Evolutionary conservation across 2,797 vertebrate species (phyloP).

Genomic region (Knipowitschia caucasica): DNA sequence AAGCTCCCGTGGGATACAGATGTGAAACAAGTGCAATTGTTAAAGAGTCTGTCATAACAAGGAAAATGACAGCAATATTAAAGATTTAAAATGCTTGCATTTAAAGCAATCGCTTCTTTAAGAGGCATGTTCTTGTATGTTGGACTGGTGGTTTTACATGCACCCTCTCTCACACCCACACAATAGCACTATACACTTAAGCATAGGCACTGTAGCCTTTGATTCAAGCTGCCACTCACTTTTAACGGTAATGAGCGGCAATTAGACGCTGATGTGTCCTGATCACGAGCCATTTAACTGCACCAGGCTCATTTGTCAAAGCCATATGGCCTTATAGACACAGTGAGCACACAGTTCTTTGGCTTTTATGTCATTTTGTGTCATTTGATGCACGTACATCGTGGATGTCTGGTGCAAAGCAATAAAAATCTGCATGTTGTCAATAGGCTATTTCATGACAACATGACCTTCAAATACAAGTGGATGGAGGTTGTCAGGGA

Average conservation of each 20-base stretch:
- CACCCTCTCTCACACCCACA: slow-evolving; percentile 1
- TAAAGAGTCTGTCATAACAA: no score
- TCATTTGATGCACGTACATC: slow-evolving; percentile 21
- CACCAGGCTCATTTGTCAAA: slow-evolving; percentile 68
- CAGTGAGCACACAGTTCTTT: slow-evolving; percentile 34
- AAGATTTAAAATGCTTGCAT: no score
- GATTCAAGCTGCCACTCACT: slow-evolving; percentile 68
- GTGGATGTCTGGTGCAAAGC: slow-evolving; percentile 5
- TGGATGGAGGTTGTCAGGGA: slow-evolving; percentile 22
- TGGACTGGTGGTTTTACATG: not conserved
- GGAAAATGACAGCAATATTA: no score
- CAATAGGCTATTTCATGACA: slow-evolving; percentile 43
- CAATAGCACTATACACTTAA: slow-evolving; percentile 19
- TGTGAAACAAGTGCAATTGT: no score
- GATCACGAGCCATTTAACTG: slow-evolving; percentile 72
- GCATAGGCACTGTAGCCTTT: slow-evolving; percentile 52
- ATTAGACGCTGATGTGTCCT: slow-evolving; percentile 75
- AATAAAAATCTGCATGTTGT: slow-evolving; percentile 22
- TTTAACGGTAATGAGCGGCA: slow-evolving; percentile 78
- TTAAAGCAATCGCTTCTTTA: not conserved
- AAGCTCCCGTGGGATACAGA: no score
- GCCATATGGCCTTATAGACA: slow-evolving; percentile 46
- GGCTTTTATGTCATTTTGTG: slow-evolving; percentile 39
- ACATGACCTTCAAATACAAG: slow-evolving; percentile 31
- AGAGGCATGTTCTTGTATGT: not conserved